phyloP scores from a whole-genome alignment of 2,888 invertebrate genomes.

The Drosophila heteroneura region DNA sequence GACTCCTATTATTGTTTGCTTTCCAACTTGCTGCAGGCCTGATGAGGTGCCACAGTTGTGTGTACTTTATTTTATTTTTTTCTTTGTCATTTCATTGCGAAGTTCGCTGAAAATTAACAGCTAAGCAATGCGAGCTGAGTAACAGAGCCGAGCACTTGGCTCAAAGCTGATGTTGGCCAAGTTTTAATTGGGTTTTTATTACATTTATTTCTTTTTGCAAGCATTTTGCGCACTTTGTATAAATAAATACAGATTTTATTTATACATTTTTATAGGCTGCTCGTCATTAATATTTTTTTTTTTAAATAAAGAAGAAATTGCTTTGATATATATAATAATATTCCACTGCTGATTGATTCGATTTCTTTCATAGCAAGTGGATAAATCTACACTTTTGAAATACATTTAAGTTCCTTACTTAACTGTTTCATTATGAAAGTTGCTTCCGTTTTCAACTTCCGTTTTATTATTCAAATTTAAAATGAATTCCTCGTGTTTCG shows the following conservation, averaged over 20 bases:
- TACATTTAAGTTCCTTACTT: not conserved
- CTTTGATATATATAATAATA: too few species aligned
- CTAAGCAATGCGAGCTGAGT: not conserved
- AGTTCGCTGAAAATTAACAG: slow-evolving; percentile 2
- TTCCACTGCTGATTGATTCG: too few species aligned
- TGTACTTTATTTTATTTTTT: not conserved
- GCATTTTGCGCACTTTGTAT: not conserved
- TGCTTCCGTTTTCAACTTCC: not conserved
- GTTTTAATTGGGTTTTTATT: not conserved
- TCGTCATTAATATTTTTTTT: not conserved
- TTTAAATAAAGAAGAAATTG: not conserved
- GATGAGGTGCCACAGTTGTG: slow-evolving; percentile 15
- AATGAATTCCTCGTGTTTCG: slow-evolving; percentile 1
- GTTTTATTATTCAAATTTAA: slow-evolving; percentile 1
- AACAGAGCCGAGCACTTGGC: not conserved
- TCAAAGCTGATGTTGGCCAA: slow-evolving; percentile 3
- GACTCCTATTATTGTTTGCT: slow-evolving; percentile 20
- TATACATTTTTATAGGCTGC: too few species aligned
- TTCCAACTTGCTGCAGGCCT: slow-evolving; percentile 5
- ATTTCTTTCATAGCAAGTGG: too few species aligned
- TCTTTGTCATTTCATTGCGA: slow-evolving; percentile 23
- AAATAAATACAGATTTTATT: not conserved
- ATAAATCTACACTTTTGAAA: not conserved
- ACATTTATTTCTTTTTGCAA: not conserved
- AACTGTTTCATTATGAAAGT: not conserved